Evolutionary conservation across 2,888 invertebrate genomes (phyloP).

Genomic region (Caenorhabditis sinica): DNA sequence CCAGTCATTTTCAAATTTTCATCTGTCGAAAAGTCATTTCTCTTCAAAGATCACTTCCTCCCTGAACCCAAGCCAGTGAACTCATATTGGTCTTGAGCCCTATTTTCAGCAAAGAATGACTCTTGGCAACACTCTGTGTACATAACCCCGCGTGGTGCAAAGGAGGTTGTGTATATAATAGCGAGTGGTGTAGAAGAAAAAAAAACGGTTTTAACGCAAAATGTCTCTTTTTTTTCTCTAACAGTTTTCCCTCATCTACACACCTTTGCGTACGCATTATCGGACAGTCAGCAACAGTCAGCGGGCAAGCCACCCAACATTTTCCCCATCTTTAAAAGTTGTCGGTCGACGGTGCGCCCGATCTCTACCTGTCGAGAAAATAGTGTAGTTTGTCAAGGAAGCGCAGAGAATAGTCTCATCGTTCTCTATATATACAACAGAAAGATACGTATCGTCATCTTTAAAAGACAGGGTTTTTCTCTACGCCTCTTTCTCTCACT

Average conservation of each 20-base stretch:
- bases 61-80: background rate
- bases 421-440: constrained; percentile 27
- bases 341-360: constrained; percentile 34
- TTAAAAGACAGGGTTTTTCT: constrained; percentile 6
- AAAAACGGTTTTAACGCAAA: constrained; percentile 31
- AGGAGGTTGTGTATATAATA: constrained; percentile 38
- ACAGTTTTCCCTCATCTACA: background rate
- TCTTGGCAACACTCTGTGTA: constrained; percentile 35
- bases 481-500: background rate
- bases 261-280: constrained; percentile 35
- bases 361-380: constrained; percentile 11
- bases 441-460: constrained; percentile 51
- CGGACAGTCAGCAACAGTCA: constrained; percentile 45
- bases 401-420: background rate
- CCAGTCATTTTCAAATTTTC: background rate
- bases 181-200: constrained; percentile 1
- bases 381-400: constrained; percentile 32
- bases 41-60: background rate
- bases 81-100: background rate
- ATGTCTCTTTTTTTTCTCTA: constrained; percentile 12
- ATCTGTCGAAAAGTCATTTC: background rate
- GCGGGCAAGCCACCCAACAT: constrained; percentile 36
- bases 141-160: constrained; percentile 41
- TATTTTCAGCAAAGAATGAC: background rate
- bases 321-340: constrained; percentile 57